Base-by-base conservation (phyloP, 2,113 vertebrate species). In the Hypomesus transpacificus region DNA sequence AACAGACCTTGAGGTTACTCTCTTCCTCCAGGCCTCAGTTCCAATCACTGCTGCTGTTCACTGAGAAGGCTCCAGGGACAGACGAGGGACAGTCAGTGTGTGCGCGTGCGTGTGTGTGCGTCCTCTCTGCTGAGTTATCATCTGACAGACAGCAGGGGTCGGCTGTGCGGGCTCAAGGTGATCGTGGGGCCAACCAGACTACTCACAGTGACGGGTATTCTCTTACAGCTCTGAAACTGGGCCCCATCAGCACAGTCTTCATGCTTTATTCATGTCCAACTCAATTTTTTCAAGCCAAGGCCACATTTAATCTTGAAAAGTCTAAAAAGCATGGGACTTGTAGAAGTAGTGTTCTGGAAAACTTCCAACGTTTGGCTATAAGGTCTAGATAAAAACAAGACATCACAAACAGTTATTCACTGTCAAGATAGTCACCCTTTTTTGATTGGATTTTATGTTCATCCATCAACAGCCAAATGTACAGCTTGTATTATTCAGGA, bases 161-260 rank as follows among this genome's bases (percentile, higher is more conserved):
- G 79, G 66, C 80, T 75, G 79, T n/a, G 39, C 71, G 74, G 75
- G 80, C 81, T 79, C 85, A 88, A 86, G 82, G 83, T 85, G 84
- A 89, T 85, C 83, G 54, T 74, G 74, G 75, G 68, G 66, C n/a
- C 75, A 75, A 46, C 71, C 71, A 74, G 76, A 84, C 78, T 66
- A 76, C 82, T 80, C 85, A 89, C 80, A 74, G 73, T 83, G 86
- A 88, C 85, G 84, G 84, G 86, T 86, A 80, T 82, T 87, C 79
- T 69, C 80, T 83, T 85, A 78, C 79, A 80, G 73, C 63, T 71
- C 66, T n/a, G 1, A 21, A 63, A 24, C 59, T n/a, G 28, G 52
- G 68, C 68, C 78, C 80, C 78, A 66, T 69, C 3, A 46, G 75
- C 60, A 31, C 75, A 68, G 77, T 80, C 84, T 75, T 84, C 80